Conservation (phyloP, 2,888 invertebrate genomes). For the Stenodera caucasica region DNA sequence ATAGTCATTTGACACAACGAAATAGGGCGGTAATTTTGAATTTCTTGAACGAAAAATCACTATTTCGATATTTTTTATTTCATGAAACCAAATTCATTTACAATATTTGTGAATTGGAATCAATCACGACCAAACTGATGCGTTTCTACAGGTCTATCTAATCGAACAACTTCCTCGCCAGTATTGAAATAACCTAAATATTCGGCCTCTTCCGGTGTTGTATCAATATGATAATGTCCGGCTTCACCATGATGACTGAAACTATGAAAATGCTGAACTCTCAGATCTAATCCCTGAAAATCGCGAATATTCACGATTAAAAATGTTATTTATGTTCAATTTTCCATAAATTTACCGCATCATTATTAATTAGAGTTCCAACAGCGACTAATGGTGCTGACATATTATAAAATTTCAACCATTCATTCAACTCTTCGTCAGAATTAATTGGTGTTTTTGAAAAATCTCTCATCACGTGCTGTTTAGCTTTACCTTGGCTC, state of each 20-base stretch:
- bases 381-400: conserved; percentile 85
- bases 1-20: too few species aligned
- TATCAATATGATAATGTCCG: conserved; percentile 97
- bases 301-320: too few species aligned
- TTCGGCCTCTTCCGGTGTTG: conserved; percentile 81
- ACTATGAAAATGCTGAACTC: conserved; percentile 96
- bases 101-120: too few species aligned
- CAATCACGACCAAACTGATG: conserved; percentile 78
- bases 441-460: conserved; percentile 70
- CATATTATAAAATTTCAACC: conserved; percentile 93
- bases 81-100: too few species aligned
- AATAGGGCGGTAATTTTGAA: too few species aligned
- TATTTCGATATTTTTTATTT: too few species aligned
- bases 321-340: too few species aligned
- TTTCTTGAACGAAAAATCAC: too few species aligned
- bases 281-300: conserved; percentile 79
- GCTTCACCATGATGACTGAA: conserved; percentile 81
- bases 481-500: conserved; percentile 78
- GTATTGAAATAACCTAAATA: conserved; percentile 90
- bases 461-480: conserved; percentile 97
- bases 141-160: conserved; percentile 71
- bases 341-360: conserved; percentile 79
- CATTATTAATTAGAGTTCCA: conserved; percentile 83
- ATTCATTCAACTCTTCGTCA: conserved; percentile 76
- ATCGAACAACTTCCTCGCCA: conserved; percentile 71